Evolutionary conservation across 2,797 vertebrate genomes (phyloP).

Genomic region (Nasua narica): DNA sequence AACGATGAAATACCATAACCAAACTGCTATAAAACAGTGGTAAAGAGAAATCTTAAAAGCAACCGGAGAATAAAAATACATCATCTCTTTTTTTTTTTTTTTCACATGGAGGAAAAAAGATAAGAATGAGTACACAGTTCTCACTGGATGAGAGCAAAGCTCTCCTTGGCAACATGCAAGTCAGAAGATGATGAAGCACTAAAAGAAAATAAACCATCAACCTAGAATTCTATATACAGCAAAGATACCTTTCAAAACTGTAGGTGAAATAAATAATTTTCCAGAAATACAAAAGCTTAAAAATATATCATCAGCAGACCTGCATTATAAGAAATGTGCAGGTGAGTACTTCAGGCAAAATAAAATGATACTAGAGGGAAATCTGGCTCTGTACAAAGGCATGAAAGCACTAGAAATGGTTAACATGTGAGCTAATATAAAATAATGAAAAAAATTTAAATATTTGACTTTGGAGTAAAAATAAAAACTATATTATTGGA

Average conservation of each 20-base stretch:
- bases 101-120: background rate
- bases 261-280: background rate
- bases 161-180: background rate
- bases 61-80: background rate
- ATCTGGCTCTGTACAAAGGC: background rate
- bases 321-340: background rate
- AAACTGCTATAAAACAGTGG: background rate
- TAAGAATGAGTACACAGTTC: background rate
- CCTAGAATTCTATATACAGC: background rate
- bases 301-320: background rate
- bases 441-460: background rate
- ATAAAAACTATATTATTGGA: background rate
- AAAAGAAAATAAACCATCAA: background rate
- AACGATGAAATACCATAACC: background rate
- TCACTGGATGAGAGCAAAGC: background rate
- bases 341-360: background rate
- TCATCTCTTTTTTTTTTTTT: background rate
- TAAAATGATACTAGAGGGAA: background rate
- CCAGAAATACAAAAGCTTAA: background rate
- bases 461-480: background rate
- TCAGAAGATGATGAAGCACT: background rate
- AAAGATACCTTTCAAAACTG: background rate
- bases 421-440: background rate
- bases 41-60: background rate
- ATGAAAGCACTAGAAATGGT: background rate